Base-by-base conservation (phyloP, 2,888 invertebrate genomes). In the Conchocele bisecta region DNA sequence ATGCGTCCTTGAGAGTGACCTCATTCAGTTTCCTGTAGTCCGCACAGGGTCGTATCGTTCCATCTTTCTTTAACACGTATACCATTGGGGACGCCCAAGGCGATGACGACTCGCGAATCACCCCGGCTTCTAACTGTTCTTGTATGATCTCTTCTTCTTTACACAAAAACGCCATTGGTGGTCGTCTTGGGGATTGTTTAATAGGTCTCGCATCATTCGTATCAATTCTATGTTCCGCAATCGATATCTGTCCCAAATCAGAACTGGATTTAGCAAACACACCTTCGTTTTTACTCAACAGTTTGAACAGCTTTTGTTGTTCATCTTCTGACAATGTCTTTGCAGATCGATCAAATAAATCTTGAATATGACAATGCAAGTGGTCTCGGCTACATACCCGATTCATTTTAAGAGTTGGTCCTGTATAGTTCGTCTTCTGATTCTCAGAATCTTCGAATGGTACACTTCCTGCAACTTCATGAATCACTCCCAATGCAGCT, bases 11-110 rank as follows among this genome's bases (percentile, higher is more conserved):
- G 5, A 48, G 22, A 44, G 67, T 68, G 13, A 58, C 28, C 15
- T 63, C 67, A 59, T 73, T 67, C 22, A 73, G 35, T 7, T 37
- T 33, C n/a, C 76, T 39, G 35, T 65, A 76, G 44, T 76, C 77
- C 5, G 70, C 61, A 64, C 73, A 77, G 1, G 53, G 57, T 22
- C 70, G 26, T 13, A 48, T 48, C 3, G 48, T 13, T 48, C 48
- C 48, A 15, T 28, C 48, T 22, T 48, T 48, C 17, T 48, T 48
- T 17, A 48, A 7, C 6, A 48, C 48, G 31, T 48, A 28, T 11
- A 48, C 48, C 28, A 48, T 48, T 4, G 48, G 48, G 3, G 48
- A 48, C 4, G 48, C 28, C 48, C 48, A 48, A 7, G 48, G 48
- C 17, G 48, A 48, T n/a, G 48, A n/a, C 5, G 48, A 26, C 17